Conservation (phyloP, 2,888 invertebrate species). For the Pristionchus fissidentatus region DNA sequence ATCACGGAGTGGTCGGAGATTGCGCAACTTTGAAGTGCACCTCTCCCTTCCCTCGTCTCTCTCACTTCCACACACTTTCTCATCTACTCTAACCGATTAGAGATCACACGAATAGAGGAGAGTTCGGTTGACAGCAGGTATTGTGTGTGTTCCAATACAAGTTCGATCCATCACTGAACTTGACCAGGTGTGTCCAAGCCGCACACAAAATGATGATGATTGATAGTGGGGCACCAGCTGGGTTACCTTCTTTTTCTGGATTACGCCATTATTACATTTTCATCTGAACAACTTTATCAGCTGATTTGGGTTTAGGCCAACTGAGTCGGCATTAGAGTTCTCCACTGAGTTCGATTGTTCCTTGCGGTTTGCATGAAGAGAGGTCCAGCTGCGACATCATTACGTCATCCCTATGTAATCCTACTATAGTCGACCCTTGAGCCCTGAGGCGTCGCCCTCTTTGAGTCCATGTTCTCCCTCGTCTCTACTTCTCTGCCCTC, state of each 20-base stretch:
- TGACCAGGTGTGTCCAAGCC: not conserved
- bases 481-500: not conserved
- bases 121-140: no score
- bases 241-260: no score
- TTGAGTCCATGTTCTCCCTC: not conserved
- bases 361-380: no score
- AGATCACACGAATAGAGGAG: no score
- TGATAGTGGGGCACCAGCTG: slow-evolving; percentile 36
- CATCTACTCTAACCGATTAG: not conserved
- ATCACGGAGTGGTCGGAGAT: not conserved
- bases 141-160: slow-evolving; percentile 8
- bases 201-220: slow-evolving; percentile 21
- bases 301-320: no score
- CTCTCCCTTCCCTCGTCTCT: not conserved
- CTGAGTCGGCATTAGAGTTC: not conserved
- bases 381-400: not conserved
- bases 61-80: not conserved
- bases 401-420: not conserved
- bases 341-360: not conserved
- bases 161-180: not conserved
- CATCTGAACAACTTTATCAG: no score
- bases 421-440: not conserved
- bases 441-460: not conserved
- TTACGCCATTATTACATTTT: no score
- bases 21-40: slow-evolving; percentile 8